phyloP scores from a whole-genome alignment of 1,140 invertebrate species.

The Atta texana region DNA sequence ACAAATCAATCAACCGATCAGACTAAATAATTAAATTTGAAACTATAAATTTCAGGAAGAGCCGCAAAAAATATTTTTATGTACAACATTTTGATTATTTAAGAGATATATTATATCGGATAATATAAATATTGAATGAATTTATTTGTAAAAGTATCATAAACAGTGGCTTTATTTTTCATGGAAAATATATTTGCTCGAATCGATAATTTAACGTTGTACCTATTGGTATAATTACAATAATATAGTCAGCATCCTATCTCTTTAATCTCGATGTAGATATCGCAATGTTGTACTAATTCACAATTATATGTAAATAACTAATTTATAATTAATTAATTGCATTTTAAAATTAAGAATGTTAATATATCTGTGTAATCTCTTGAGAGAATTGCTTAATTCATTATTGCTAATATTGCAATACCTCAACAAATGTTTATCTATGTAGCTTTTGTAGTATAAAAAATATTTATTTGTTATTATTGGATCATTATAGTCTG shows the following conservation, averaged over 20 bases:
- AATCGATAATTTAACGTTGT: constrained; percentile 11
- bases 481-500: background rate
- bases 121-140: constrained; percentile 32
- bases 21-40: background rate
- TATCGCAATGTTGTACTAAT: constrained; percentile 14
- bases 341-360: background rate
- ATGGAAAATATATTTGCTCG: constrained; percentile 19
- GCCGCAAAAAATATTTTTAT: constrained; percentile 2
- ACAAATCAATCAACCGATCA: background rate
- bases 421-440: constrained; percentile 19
- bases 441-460: background rate
- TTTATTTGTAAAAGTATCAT: background rate
- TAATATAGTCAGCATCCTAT: background rate
- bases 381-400: background rate
- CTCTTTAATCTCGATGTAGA: constrained; percentile 28
- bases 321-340: constrained; percentile 50
- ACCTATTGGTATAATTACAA: constrained; percentile 16
- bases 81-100: constrained; percentile 19
- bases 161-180: constrained; percentile 28
- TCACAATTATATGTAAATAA: background rate
- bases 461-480: constrained; percentile 37
- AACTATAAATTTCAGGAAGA: background rate
- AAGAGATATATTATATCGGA: background rate
- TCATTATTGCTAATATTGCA: background rate
- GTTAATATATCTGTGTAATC: background rate